These are phyloP conservation scores for Excalfactoria chinensis DNA, from an alignment of 2,113 vertebrate species.

Conservation along the genomic window DNA sequence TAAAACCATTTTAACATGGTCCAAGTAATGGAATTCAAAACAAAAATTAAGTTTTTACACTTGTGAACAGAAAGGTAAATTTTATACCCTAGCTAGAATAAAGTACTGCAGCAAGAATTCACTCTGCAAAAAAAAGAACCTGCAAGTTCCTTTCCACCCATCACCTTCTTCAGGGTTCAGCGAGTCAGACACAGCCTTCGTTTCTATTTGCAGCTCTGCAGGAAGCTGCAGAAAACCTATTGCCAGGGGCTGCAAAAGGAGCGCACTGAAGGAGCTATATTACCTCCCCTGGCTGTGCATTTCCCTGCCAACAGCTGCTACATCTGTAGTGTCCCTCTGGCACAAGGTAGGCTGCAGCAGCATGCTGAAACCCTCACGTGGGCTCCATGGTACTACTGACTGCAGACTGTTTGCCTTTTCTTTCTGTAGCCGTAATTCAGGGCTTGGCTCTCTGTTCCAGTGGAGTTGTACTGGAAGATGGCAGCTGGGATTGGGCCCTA, in stretches of 20 bases:
- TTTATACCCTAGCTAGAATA: not conserved
- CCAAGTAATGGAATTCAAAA: not conserved
- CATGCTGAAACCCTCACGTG: not conserved
- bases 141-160: not conserved
- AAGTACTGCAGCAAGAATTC: not conserved
- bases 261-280: not conserved
- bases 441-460: not conserved
- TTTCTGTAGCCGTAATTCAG: not conserved
- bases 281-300: not conserved
- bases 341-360: not conserved
- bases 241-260: not conserved
- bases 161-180: not conserved
- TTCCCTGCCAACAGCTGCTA: slow-evolving; percentile 2
- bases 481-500: not conserved
- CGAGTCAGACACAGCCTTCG: not conserved
- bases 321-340: not conserved
- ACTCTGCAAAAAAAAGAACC: no score
- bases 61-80: not conserved
- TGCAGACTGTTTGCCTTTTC: not conserved
- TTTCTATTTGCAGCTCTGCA: slow-evolving; percentile 32
- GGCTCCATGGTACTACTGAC: not conserved
- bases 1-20: not conserved
- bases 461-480: not conserved
- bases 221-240: slow-evolving; percentile 33
- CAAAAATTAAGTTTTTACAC: not conserved